Evolutionary conservation across 2,797 vertebrate species (phyloP).

Genomic region (Craterocephalus amniculus): DNA sequence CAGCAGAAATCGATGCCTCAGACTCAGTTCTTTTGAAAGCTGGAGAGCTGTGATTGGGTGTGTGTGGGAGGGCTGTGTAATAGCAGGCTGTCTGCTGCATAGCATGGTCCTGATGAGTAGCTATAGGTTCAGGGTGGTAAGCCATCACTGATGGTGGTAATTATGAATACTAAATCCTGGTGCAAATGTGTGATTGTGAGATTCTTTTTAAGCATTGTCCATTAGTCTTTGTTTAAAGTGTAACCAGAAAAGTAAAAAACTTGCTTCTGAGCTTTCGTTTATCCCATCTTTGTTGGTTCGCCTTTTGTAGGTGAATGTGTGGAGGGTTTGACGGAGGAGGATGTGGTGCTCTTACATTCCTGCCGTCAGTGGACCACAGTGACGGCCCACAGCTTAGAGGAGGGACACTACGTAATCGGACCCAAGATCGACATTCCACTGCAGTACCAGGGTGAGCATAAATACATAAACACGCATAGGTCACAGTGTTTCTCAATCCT

Average conservation of each 20-base stretch:
- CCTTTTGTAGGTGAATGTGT: slow-evolving; percentile 88
- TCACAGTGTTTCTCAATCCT: neutral
- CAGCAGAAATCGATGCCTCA: slow-evolving; percentile 69
- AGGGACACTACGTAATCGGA: slow-evolving; percentile 96
- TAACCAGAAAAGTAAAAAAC: slow-evolving; percentile 20
- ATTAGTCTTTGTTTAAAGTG: slow-evolving; percentile 6
- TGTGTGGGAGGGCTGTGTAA: slow-evolving; percentile 56
- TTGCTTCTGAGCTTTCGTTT: neutral
- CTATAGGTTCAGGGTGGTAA: slow-evolving; percentile 52
- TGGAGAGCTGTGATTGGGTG: slow-evolving; percentile 22
- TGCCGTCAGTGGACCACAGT: slow-evolving; percentile 98
- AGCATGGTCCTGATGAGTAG: slow-evolving; percentile 59
- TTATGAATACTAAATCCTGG: slow-evolving; percentile 56
- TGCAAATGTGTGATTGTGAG: slow-evolving; percentile 20
- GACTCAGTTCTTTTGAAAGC: slow-evolving; percentile 51
- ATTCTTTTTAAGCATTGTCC: slow-evolving; percentile 37
- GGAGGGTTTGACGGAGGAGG: slow-evolving; percentile 92
- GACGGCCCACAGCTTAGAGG: slow-evolving; percentile 95
- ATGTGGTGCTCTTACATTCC: slow-evolving; percentile 93
- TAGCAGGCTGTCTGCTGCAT: slow-evolving; percentile 66
- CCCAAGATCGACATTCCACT: slow-evolving; percentile 98
- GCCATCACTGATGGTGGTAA: slow-evolving; percentile 65
- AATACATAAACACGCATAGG: slow-evolving; percentile 10
- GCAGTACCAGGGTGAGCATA: slow-evolving; percentile 91
- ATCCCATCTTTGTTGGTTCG: slow-evolving; percentile 21